Evolutionary conservation across 2,113 vertebrate genomes (phyloP).

Genomic region (Neogobius melanostomus): DNA sequence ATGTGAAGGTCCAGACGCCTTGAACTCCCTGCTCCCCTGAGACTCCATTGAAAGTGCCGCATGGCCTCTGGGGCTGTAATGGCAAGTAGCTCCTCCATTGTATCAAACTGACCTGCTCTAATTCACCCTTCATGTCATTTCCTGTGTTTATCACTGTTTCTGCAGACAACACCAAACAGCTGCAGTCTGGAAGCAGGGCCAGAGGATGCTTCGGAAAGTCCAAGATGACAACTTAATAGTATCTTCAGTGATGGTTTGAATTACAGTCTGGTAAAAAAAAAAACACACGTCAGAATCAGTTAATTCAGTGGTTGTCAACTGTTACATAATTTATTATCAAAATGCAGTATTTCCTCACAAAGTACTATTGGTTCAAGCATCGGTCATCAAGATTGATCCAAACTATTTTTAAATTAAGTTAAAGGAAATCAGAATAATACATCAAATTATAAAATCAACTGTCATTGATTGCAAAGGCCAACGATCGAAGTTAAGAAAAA

Average conservation of each 20-base stretch:
- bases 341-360: too few relatives aligned
- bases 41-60: slow-evolving; percentile 34
- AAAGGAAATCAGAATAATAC: too few relatives aligned
- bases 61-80: slow-evolving; percentile 18
- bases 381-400: too few relatives aligned
- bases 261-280: too few relatives aligned
- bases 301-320: too few relatives aligned
- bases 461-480: too few relatives aligned
- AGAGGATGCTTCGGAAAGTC: slow-evolving; percentile 15
- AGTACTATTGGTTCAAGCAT: too few relatives aligned
- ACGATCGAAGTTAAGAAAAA: too few relatives aligned
- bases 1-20: slow-evolving; percentile 50
- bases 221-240: not conserved
- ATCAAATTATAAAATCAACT: too few relatives aligned
- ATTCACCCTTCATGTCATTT: slow-evolving; percentile 9
- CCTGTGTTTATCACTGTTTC: slow-evolving; percentile 10
- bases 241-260: not conserved
- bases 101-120: not conserved
- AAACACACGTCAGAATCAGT: too few relatives aligned
- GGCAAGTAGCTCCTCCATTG: not conserved
- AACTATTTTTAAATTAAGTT: too few relatives aligned
- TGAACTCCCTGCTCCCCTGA: slow-evolving; percentile 28
- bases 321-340: too few relatives aligned
- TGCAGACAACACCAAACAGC: slow-evolving; percentile 29
- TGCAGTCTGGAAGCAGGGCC: slow-evolving; percentile 27